phyloP scores from a whole-genome alignment of 2,888 invertebrate genomes.

The Zygaena filipendulae region DNA sequence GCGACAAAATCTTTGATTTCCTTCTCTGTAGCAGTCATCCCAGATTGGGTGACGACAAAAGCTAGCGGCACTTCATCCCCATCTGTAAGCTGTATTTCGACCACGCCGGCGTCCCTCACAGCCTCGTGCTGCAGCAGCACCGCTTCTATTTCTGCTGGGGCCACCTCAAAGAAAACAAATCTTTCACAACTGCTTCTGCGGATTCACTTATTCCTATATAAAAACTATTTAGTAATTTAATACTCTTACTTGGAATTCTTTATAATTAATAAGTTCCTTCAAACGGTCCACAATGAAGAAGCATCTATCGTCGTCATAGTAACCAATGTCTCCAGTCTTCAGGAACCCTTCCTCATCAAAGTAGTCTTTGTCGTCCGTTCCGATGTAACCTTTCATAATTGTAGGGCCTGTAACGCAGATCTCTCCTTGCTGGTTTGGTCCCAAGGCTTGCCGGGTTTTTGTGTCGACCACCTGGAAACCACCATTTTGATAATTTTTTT shows the following conservation, averaged over 20 bases:
- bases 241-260: slow-evolving; percentile 48
- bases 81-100: slow-evolving; percentile 74
- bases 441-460: slow-evolving; percentile 70
- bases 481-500: too few species aligned
- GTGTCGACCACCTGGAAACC: slow-evolving; percentile 57
- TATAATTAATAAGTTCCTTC: slow-evolving; percentile 54
- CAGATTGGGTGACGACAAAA: slow-evolving; percentile 73
- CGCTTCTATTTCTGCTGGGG: slow-evolving; percentile 89
- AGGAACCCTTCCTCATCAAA: slow-evolving; percentile 82
- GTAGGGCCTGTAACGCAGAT: slow-evolving; percentile 80
- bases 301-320: slow-evolving; percentile 40
- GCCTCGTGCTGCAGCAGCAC: slow-evolving; percentile 77
- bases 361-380: slow-evolving; percentile 50
- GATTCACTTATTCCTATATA: too few species aligned
- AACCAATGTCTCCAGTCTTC: slow-evolving; percentile 70
- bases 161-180: slow-evolving; percentile 59
- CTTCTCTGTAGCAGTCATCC: slow-evolving; percentile 51
- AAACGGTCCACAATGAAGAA: slow-evolving; percentile 44
- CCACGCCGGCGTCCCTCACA: slow-evolving; percentile 81
- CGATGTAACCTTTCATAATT: slow-evolving; percentile 84
- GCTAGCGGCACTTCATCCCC: slow-evolving; percentile 83
- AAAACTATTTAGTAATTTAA: too few species aligned
- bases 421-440: slow-evolving; percentile 79
- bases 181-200: too few species aligned
- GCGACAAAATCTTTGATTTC: slow-evolving; percentile 69